Evolutionary conservation across 2,797 vertebrate species (phyloP).

Genomic region (Centroberyx gerrardi): DNA sequence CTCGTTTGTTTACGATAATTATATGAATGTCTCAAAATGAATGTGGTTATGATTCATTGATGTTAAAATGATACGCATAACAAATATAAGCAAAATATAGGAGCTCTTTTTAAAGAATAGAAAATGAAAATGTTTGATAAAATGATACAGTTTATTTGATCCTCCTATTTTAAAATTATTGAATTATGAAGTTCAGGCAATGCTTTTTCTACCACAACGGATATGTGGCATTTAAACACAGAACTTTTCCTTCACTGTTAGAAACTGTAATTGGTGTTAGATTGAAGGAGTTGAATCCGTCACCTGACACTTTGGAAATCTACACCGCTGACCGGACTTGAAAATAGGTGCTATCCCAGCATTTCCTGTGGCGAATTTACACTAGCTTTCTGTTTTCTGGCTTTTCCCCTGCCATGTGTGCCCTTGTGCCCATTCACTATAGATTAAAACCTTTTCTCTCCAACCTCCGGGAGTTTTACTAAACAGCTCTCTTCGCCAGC

Average conservation of each 20-base stretch:
- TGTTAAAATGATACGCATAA: too few species aligned
- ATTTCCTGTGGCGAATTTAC: conserved; percentile 31
- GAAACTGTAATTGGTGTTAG: conserved; percentile 17
- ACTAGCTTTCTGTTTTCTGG: conserved; percentile 16
- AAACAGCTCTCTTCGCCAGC: background rate
- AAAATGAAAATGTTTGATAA: too few species aligned
- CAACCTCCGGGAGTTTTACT: conserved; percentile 13
- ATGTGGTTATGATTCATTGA: too few species aligned
- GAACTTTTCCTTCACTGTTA: conserved; percentile 7
- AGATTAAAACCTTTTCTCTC: conserved; percentile 26
- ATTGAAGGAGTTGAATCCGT: conserved; percentile 31
- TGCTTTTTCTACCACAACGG: background rate
- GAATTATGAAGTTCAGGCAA: too few species aligned
- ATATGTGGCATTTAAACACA: conserved; percentile 2
- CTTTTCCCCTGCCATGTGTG: background rate
- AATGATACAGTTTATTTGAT: too few species aligned
- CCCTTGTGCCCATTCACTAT: conserved; percentile 19
- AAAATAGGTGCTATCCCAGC: conserved; percentile 21
- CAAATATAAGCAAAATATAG: too few species aligned
- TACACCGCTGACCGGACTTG: background rate
- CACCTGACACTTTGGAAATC: conserved; percentile 18
- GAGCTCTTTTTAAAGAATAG: too few species aligned
- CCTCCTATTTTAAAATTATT: too few species aligned
- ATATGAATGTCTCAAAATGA: too few species aligned
- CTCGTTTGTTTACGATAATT: too few species aligned